Evolutionary conservation across 2,888 invertebrate genomes (phyloP), one percentile per base, ranked within the genome.

Genomic region (Diadegma fenestrale): DNA sequence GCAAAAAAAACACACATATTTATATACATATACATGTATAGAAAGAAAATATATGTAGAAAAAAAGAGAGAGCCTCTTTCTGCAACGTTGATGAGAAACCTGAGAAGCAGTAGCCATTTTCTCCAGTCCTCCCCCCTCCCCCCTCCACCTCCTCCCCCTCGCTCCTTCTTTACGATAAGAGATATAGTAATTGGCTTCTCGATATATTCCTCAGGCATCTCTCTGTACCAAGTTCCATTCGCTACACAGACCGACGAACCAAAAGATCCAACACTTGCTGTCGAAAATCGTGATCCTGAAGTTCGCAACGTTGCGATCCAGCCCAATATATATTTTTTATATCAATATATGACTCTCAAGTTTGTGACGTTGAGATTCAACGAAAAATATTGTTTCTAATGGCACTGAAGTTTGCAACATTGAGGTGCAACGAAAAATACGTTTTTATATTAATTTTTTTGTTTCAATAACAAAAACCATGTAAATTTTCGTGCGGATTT

Each of bases 71-170:
- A 41, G n/a, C 30, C 26, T 26, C 26, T 17, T 45, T 66, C 54
- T 51, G 66, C 77, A 66, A 61, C 63, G 41, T 51, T 30, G 73
- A 80, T 73, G 54, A 79, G 86, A 80, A 90, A 91, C 90, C 90
- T 89, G 92, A 90, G 87, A 87, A 87, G 89, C 91, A 89, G 90
- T 88, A 89, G 88, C 91, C 89, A 86, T 48, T 69, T 48, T 86
- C 78, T 82, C 69, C 77, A 81, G 80, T 75, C 58, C 88, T 88
- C 61, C 48, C 61, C 37, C 41, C 48, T 22, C 58, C 22, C 30
- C 30, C 22, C 19, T 71, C 63, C 19, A 54, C 86, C 51, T 64
- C 61, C 33, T 79, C 61, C 75, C 75, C 75, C 79, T 26, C 5
- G 0, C 8, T 64, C 19, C n/a, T 30, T 51, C 30, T 69, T 19